Percentiles rank a stretch among this genome's conserved stretches.
phyloP scores from a whole-genome alignment of 2,797 vertebrate species.

The Pogonophryne albipinna region DNA sequence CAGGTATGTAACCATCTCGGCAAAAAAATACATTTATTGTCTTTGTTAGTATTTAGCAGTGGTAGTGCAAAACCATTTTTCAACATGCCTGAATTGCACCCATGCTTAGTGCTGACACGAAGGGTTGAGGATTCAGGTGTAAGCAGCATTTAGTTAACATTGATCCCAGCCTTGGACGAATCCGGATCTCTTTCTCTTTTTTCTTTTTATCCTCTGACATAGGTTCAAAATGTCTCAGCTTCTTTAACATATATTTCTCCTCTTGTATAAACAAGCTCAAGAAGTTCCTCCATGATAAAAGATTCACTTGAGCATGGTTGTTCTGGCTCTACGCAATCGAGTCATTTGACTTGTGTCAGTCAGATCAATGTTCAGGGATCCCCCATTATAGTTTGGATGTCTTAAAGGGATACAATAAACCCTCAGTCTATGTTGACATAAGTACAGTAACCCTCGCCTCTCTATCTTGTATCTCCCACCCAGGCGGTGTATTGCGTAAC shows the following conservation, averaged over 20 bases:
- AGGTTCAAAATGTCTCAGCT: background rate
- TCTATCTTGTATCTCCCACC: conserved; percentile 6
- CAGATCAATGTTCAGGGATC: background rate
- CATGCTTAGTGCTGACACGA: conserved; percentile 19
- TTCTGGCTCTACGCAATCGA: background rate
- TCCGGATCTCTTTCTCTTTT: background rate
- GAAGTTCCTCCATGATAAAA: background rate
- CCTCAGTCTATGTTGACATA: background rate
- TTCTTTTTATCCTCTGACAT: background rate
- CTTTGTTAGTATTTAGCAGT: background rate
- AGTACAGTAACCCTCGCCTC: background rate
- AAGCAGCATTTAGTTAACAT: conserved; percentile 36
- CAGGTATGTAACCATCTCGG: background rate
- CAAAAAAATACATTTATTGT: background rate
- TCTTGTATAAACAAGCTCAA: background rate
- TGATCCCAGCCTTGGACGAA: conserved; percentile 40
- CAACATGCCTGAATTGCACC: background rate
- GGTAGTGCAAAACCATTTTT: too few relatives aligned
- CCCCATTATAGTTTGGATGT: background rate
- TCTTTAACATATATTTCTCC: background rate
- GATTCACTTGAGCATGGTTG: background rate
- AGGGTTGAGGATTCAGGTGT: conserved; percentile 24
- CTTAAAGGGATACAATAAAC: background rate
- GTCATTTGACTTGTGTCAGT: background rate
- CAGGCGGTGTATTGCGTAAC: conserved; percentile 62